phyloP scores from a whole-genome alignment of 1,140 invertebrate genomes.

The Littorina saxatilis region DNA sequence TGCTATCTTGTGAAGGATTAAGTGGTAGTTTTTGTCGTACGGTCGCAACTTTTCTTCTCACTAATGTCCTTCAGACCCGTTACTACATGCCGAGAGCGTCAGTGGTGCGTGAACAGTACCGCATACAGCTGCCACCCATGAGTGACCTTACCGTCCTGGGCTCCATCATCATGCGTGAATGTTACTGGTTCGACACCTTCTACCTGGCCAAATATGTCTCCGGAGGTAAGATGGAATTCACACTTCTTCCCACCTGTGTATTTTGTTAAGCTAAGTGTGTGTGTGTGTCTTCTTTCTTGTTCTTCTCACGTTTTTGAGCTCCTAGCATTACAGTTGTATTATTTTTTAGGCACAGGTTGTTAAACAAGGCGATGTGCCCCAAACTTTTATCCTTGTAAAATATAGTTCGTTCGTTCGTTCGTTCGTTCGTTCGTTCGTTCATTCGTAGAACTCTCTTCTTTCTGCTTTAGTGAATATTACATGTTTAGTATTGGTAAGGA shows the following conservation, averaged over 20 bases:
- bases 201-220: slow-evolving; percentile 78
- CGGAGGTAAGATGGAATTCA: slow-evolving; percentile 36
- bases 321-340: neutral
- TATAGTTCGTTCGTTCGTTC: no score
- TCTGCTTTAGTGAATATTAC: no score
- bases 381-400: no score
- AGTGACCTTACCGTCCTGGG: slow-evolving; percentile 82
- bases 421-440: no score
- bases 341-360: no score
- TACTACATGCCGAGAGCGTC: slow-evolving; percentile 90
- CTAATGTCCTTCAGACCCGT: slow-evolving; percentile 76
- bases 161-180: slow-evolving; percentile 84
- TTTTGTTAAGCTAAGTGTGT: neutral
- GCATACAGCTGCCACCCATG: slow-evolving; percentile 84
- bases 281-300: neutral
- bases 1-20: no score
- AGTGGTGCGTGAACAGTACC: slow-evolving; percentile 86
- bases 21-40: no score
- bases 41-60: neutral
- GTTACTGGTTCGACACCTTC: slow-evolving; percentile 84
- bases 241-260: neutral
- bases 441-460: no score
- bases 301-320: neutral
- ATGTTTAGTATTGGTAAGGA: no score
- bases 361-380: no score